Percentiles rank a stretch among this genome's conserved stretches.
Conservation (phyloP, 2,888 invertebrate genomes). For the Lepidonotus clava region DNA sequence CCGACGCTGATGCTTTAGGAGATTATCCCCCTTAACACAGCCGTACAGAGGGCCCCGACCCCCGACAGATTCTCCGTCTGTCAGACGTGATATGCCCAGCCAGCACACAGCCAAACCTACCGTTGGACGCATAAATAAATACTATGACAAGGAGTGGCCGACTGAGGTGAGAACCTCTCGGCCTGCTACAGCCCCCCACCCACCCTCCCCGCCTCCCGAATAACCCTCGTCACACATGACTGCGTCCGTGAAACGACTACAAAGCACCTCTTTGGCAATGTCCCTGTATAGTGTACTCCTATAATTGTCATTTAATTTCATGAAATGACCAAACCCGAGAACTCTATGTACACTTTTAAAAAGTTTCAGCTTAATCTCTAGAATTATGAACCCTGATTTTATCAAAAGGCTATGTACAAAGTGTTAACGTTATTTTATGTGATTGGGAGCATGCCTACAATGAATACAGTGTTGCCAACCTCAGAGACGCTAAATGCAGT, state of each 20-base stretch:
- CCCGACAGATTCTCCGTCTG: too few species aligned
- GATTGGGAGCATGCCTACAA: conserved; percentile 38
- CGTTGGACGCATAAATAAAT: conserved; percentile 17
- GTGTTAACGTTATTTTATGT: not conserved
- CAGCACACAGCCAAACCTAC: too few species aligned
- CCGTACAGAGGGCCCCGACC: too few species aligned
- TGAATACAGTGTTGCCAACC: conserved; percentile 38
- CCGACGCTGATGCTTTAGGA: too few species aligned
- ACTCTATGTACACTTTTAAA: not conserved
- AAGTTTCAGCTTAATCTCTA: not conserved
- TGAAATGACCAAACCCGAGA: not conserved
- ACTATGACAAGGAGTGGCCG: not conserved
- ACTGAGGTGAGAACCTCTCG: not conserved
- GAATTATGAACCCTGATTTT: not conserved
- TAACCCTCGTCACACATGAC: not conserved
- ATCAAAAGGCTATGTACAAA: not conserved
- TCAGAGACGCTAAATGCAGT: not conserved
- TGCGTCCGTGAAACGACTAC: too few species aligned
- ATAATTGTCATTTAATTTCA: not conserved
- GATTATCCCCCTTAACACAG: too few species aligned
- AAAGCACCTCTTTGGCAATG: conserved; percentile 37
- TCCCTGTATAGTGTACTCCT: not conserved
- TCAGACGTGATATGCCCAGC: too few species aligned
- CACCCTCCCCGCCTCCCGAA: not conserved
- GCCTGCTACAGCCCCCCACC: not conserved